Base-by-base conservation (phyloP, 2,888 invertebrate genomes). In the Apocheima hispidaria region DNA sequence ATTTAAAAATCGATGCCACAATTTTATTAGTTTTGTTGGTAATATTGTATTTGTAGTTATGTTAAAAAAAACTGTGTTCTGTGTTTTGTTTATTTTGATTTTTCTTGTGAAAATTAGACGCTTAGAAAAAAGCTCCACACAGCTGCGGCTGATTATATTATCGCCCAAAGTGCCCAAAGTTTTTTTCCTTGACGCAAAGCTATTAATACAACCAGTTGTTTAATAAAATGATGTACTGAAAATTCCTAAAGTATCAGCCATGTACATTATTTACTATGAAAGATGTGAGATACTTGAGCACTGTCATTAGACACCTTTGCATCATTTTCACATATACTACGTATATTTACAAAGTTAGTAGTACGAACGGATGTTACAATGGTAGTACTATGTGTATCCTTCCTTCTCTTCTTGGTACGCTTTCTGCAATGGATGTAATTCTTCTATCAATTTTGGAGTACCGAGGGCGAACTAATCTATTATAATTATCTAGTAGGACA, bases 341-440 rank as follows among this genome's bases (percentile, higher is more conserved):
- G 20, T 79, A 78, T 79, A 78, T 72, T 71, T 75, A 78, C 74
- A 75, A n/a, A 66, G 69, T 78, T 80, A 84, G 83, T 61, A 21
- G 48, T 56, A 50, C 40, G 86, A 56, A 86, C 85, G 85, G 82
- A 84, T 72, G 76, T 78, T 74, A 80, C 73, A 71, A 82, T 80
- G 83, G 84, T 66, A 74, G 82, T 83, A 86, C 81, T 92, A 92
- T 83, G 86, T 86, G 85, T 86, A 87, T 83, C 79, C 87, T 77
- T 88, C 92, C 87, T 76, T 82, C 85, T 90, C 91, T 80, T 87
- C 89, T 79, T 82, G 81, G 77, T 84, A 84, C 82, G 90, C 85
- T 77, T 86, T 92, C 92, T 92, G 92, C 88, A 92, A 92, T 83
- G 91, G 90, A 92, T 80, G 89, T 87, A 88, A 90, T 85, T 71